Percentiles rank a stretch among this genome's conserved stretches.
Evolutionary conservation across 2,888 invertebrate genomes (phyloP).

Genomic region (Noctua fimbriata): DNA sequence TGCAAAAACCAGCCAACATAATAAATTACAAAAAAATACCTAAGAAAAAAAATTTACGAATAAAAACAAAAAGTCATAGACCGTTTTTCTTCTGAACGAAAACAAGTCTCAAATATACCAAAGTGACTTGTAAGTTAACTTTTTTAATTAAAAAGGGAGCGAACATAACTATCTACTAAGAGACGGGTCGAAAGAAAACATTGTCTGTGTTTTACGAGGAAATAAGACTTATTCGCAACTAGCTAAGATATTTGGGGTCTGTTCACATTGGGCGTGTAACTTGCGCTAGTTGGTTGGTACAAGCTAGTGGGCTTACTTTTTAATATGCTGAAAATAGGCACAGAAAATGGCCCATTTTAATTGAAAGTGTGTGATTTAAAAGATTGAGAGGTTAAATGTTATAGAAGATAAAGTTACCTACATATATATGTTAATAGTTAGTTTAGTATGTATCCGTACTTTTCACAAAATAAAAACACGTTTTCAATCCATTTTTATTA

Average conservation of each 20-base stretch:
- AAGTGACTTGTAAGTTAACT: slow-evolving; percentile 81
- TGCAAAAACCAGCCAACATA: neutral
- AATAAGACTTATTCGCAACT: slow-evolving; percentile 74
- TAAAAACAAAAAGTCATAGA: slow-evolving; percentile 1
- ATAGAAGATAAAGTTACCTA: neutral
- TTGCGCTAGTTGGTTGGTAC: slow-evolving; percentile 18
- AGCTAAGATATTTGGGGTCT: slow-evolving; percentile 65
- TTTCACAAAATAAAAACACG: neutral
- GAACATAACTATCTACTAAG: slow-evolving; percentile 59
- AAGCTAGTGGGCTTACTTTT: neutral
- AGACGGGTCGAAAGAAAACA: slow-evolving; percentile 57
- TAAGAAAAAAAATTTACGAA: neutral
- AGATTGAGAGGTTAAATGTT: neutral
- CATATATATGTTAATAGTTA: neutral
- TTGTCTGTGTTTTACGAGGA: slow-evolving; percentile 72
- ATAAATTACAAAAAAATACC: neutral
- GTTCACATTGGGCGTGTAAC: slow-evolving; percentile 66
- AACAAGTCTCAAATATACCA: slow-evolving; percentile 63
- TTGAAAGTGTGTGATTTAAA: neutral
- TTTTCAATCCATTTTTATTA: slow-evolving; percentile 2
- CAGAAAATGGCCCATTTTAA: neutral
- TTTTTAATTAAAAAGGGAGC: slow-evolving; percentile 82
- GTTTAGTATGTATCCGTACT: neutral
- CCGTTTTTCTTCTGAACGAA: slow-evolving; percentile 3
- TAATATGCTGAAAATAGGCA: neutral